These are phyloP conservation scores for Nyctereutes procyonoides DNA, from an alignment of 2,113 vertebrate genomes.

Conservation along the genomic window DNA sequence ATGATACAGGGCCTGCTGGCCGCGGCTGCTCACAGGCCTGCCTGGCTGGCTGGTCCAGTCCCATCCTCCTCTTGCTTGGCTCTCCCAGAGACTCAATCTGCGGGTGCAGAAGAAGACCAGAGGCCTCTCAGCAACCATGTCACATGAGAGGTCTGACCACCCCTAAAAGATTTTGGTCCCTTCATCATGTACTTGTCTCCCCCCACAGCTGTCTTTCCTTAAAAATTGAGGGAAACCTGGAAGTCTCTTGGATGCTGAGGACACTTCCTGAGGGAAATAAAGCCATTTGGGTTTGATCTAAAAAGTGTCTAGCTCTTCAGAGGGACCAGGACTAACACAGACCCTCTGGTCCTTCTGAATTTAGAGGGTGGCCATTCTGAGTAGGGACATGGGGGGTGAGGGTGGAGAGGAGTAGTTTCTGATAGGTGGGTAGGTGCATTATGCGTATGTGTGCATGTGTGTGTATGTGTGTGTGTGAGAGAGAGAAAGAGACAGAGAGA, in stretches of 20 bases:
- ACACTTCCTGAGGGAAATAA: background rate
- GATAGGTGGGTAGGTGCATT: background rate
- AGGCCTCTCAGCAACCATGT: background rate
- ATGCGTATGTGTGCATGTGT: background rate
- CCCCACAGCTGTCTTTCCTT: background rate
- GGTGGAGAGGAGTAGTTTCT: background rate
- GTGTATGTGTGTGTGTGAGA: background rate
- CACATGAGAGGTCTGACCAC: too few species aligned
- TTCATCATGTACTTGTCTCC: background rate
- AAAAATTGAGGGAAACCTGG: background rate
- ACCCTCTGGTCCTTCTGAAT: background rate
- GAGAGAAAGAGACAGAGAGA: background rate
- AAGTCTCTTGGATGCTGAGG: background rate
- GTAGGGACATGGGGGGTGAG: background rate
- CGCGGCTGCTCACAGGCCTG: background rate
- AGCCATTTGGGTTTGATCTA: background rate
- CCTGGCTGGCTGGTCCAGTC: too few species aligned
- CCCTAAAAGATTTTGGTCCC: background rate
- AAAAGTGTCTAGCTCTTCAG: background rate
- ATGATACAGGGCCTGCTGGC: too few species aligned
- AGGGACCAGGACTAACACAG: background rate
- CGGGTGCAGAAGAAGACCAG: too few species aligned
- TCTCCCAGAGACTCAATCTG: background rate
- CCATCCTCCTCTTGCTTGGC: accelerated
- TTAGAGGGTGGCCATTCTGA: background rate